Evolutionary conservation across 2,888 invertebrate genomes (phyloP).

Genomic region (Troides helena): DNA sequence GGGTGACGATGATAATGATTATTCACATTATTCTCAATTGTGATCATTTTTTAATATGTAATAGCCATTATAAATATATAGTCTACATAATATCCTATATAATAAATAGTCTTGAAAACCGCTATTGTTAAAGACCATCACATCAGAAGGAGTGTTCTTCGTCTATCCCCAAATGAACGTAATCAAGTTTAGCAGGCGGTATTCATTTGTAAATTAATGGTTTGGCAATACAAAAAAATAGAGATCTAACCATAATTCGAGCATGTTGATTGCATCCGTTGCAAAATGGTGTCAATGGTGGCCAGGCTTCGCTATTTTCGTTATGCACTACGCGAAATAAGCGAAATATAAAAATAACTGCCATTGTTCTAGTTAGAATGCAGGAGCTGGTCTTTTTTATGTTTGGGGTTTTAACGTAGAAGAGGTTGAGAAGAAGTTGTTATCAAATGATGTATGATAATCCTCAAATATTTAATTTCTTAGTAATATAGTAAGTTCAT

Average conservation of each 20-base stretch:
- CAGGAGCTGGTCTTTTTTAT: background rate
- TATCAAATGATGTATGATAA: background rate
- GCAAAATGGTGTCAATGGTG: background rate
- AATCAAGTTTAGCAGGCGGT: background rate
- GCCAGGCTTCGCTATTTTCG: slow-evolving; percentile 17
- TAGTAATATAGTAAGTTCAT: no score
- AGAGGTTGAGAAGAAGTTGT: no score
- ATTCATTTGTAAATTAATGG: background rate
- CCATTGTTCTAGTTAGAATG: background rate
- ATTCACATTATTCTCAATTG: no score
- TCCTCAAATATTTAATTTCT: no score
- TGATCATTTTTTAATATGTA: no score
- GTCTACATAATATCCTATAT: no score
- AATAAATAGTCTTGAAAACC: no score
- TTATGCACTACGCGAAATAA: slow-evolving; percentile 15
- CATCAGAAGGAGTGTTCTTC: no score
- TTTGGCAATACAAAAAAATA: background rate
- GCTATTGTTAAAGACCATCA: no score
- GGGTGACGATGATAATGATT: no score
- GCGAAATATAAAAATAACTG: slow-evolving; percentile 15
- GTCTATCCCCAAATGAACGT: no score
- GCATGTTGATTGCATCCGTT: slow-evolving; percentile 15
- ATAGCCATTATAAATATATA: no score
- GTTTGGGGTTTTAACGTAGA: background rate
- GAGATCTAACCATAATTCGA: background rate